These are phyloP conservation scores for Drosophila kuntzei DNA, from an alignment of 2,888 invertebrate species.

Conservation along the genomic window DNA sequence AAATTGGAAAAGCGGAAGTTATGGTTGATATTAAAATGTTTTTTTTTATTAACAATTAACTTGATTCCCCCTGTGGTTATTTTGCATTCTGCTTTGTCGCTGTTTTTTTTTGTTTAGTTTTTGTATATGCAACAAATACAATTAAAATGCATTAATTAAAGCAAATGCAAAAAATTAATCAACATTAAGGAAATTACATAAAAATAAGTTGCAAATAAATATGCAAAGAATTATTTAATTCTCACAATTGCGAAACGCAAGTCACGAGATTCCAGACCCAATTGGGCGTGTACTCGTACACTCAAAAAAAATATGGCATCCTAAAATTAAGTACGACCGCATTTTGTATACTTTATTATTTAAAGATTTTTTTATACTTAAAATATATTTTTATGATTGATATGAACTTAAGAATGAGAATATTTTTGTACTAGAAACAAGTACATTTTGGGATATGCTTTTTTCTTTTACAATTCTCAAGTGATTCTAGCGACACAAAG, in stretches of 20 bases:
- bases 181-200: slow-evolving; percentile 67
- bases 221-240: slow-evolving; percentile 79
- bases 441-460: too few relatives aligned
- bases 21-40: background rate
- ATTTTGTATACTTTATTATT: too few relatives aligned
- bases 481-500: too few relatives aligned
- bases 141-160: slow-evolving; percentile 49
- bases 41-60: slow-evolving; percentile 7
- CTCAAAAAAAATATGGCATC: too few relatives aligned
- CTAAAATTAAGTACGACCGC: too few relatives aligned
- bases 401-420: too few relatives aligned
- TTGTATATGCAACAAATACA: slow-evolving; percentile 26
- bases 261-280: slow-evolving; percentile 71
- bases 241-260: slow-evolving; percentile 73
- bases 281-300: slow-evolving; percentile 70
- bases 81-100: slow-evolving; percentile 18
- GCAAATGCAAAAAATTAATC: slow-evolving; percentile 51
- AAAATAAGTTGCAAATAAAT: slow-evolving; percentile 64
- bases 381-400: too few relatives aligned
- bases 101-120: too few relatives aligned
- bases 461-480: too few relatives aligned
- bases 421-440: too few relatives aligned
- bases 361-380: too few relatives aligned
- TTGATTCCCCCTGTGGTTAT: slow-evolving; percentile 8
- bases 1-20: slow-evolving; percentile 21